These are phyloP conservation scores for Lophotis ruficrista DNA, from an alignment of 2,113 vertebrate genomes.

Conservation along the genomic window DNA sequence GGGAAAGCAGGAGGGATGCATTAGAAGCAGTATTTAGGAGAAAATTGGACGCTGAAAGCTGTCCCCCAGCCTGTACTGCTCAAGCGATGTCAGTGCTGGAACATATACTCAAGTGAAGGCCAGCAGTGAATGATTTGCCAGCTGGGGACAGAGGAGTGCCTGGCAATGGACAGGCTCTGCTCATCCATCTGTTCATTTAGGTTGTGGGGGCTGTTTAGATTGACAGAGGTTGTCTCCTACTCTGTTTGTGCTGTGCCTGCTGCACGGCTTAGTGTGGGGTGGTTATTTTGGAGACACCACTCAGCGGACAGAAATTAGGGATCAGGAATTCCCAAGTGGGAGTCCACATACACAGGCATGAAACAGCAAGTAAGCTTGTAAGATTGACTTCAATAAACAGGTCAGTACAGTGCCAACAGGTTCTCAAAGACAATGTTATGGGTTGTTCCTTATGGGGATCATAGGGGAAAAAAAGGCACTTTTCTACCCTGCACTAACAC, in stretches of 20 bases:
- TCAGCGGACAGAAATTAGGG: background rate
- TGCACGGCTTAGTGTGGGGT: background rate
- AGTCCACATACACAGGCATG: too few relatives aligned
- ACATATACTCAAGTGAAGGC: background rate
- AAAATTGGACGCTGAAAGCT: background rate
- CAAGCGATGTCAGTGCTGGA: background rate
- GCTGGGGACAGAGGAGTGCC: background rate
- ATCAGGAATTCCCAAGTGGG: background rate
- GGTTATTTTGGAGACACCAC: background rate
- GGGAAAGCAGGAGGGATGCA: background rate
- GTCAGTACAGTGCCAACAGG: background rate
- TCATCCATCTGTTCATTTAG: background rate
- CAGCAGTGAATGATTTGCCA: background rate
- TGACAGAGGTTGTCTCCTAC: background rate
- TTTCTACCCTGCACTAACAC: background rate
- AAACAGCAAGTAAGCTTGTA: background rate
- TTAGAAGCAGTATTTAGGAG: background rate
- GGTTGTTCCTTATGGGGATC: background rate
- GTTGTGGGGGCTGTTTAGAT: background rate
- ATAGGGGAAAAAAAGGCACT: background rate
- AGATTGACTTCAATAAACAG: background rate
- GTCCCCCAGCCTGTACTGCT: background rate
- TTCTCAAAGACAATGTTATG: background rate
- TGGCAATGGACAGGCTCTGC: background rate
- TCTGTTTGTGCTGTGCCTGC: background rate